Evolutionary conservation across 1,140 invertebrate genomes (phyloP).

Genomic region (Neodiprion pinetum): DNA sequence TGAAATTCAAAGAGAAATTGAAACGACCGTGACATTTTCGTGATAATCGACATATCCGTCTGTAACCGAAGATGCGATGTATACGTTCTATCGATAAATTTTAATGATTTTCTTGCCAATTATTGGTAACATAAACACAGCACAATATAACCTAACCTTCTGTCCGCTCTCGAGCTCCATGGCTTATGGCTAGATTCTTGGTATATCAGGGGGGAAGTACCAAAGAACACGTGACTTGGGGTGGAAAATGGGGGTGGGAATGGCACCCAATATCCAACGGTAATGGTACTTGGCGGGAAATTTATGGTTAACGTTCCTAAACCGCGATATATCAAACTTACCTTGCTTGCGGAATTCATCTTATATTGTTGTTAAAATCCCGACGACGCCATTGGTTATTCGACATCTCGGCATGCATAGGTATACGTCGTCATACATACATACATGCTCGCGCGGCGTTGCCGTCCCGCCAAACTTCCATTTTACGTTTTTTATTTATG

Average conservation of each 20-base stretch:
- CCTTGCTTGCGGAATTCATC: constrained; percentile 68
- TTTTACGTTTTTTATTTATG: constrained; percentile 16
- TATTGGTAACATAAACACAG: constrained; percentile 35
- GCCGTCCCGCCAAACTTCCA: constrained; percentile 34
- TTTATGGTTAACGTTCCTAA: not conserved
- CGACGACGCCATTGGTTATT: not conserved
- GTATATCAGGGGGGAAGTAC: constrained; percentile 2
- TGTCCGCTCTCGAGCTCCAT: constrained; percentile 51
- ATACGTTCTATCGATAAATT: no score
- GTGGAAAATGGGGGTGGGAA: constrained; percentile 25
- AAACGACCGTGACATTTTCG: constrained; percentile 22
- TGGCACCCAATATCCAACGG: constrained; percentile 24
- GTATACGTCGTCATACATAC: no score
- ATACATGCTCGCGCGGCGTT: constrained; percentile 26
- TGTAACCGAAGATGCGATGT: no score
- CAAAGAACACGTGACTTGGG: constrained; percentile 32
- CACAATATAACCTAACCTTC: constrained; percentile 51
- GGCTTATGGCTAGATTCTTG: not conserved
- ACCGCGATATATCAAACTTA: constrained; percentile 39
- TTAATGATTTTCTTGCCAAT: constrained; percentile 9
- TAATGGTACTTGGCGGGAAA: constrained; percentile 26
- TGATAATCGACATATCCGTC: constrained; percentile 40
- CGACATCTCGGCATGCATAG: no score
- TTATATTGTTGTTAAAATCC: constrained; percentile 20
- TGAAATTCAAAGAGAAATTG: constrained; percentile 22